Base-by-base conservation (phyloP, 2,888 invertebrate species). In the Dolichopus griseipennis region DNA sequence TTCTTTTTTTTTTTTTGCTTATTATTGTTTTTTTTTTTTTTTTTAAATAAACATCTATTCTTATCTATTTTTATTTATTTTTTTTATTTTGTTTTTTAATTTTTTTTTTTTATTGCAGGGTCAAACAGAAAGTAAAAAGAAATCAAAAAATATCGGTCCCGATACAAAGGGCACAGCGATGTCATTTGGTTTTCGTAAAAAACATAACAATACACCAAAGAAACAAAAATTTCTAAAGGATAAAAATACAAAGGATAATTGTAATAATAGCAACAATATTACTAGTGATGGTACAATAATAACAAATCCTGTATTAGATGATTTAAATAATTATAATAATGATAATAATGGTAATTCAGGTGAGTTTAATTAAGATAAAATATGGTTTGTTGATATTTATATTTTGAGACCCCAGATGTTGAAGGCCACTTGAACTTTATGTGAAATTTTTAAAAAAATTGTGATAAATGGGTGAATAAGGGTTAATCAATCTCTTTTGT, bases 131-230 rank as follows among this genome's bases (percentile, higher is more conserved):
- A 82, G 82, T 75, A 82, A 79, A 74, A 79, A 78, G 71, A 77
- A 75, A 66, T 73, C 73, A 69, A 75, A 75, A 67, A 75, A 75
- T 70, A 75, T 73, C 34, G 72, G 67, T 37, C 72, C 77, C 61
- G 80, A 82, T 69, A 82, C 82, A 69, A 82, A 80, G 74, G 92
- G 92, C 66, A 89, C 91, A 71, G 89, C 92, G 69, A 92, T 90
- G 77, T 92, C 92, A 64, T 93, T 93, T 79, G 93, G 93, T 65
- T 93, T 93, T 82, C 88, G 90, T 66, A 86, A 90, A 70, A 86
- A 89, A 68, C 85, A 86, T 64, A 77, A 82, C 63, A 82, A 84
- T 61, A 84, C 85, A 66, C 84, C 79, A 69, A 79, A 80, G 70
- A 79, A 79, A 70, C 70, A 72, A 68, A 71, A 70, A 66, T 66